A percentile compares a stretch with the other conserved stretches of the same genome.
phyloP scores from a whole-genome alignment of 1,140 invertebrate genomes.

The Drosophila mauritiana region DNA sequence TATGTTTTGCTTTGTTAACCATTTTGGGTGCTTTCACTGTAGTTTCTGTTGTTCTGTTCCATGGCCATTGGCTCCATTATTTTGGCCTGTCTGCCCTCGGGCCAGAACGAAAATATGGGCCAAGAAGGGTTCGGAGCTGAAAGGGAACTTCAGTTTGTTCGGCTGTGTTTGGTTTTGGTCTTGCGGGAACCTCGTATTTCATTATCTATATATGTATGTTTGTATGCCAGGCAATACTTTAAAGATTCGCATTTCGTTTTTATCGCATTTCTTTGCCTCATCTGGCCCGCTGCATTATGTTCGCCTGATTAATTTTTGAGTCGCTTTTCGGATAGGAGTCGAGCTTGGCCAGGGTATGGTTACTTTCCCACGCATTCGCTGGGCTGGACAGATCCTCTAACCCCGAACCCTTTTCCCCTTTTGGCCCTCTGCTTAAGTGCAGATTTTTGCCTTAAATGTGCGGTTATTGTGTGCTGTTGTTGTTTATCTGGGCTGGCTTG shows the following conservation, averaged over 20 bases:
- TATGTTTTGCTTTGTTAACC: conserved; percentile 47
- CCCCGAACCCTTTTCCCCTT: conserved; percentile 8
- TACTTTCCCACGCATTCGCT: conserved; percentile 57
- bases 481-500: conserved; percentile 13
- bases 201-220: conserved; percentile 46
- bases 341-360: conserved; percentile 5
- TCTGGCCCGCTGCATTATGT: conserved; percentile 67
- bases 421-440: conserved; percentile 60
- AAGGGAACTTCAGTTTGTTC: conserved; percentile 22
- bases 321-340: conserved; percentile 25
- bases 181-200: conserved; percentile 44
- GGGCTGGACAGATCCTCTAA: background rate
- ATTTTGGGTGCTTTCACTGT: conserved; percentile 27
- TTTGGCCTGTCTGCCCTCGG: conserved; percentile 33
- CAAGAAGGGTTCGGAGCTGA: background rate
- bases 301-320: conserved; percentile 74
- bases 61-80: conserved; percentile 57
- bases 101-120: conserved; percentile 25
- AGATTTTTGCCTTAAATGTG: conserved; percentile 72
- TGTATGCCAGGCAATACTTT: conserved; percentile 38
- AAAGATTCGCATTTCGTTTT: conserved; percentile 54
- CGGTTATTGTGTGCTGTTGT: conserved; percentile 58
- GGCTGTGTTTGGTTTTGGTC: conserved; percentile 18
- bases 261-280: conserved; percentile 71
- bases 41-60: conserved; percentile 39